A percentile compares a stretch with the other conserved stretches of the same genome.
These are phyloP conservation scores for Rhinella marina DNA, from an alignment of 2,797 vertebrate species.

Conservation along the genomic window DNA sequence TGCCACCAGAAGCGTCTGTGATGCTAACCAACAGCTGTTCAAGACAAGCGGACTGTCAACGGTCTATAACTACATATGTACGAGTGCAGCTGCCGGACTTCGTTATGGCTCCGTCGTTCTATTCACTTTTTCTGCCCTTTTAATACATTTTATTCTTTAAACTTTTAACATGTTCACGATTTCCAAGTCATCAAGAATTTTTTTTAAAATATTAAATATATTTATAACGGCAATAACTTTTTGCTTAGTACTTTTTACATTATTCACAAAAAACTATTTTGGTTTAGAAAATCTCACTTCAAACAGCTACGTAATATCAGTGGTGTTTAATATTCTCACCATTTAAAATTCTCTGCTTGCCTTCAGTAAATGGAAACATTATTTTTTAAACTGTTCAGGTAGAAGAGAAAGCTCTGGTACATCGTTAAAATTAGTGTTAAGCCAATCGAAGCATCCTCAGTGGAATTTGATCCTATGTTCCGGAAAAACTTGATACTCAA, in stretches of 20 bases:
- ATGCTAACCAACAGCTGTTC: neutral
- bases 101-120: neutral
- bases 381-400: too few relatives aligned
- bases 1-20: slow-evolving; percentile 34
- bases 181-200: too few relatives aligned
- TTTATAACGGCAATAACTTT: neutral
- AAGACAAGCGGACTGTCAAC: neutral
- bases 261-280: neutral
- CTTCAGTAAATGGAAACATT: too few relatives aligned
- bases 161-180: neutral
- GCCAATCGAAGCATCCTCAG: too few relatives aligned
- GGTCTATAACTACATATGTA: neutral
- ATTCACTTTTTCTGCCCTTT: neutral
- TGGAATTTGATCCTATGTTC: too few relatives aligned
- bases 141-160: neutral
- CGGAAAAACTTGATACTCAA: too few relatives aligned
- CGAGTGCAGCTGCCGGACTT: neutral
- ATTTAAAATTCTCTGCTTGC: too few relatives aligned
- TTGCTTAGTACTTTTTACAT: neutral
- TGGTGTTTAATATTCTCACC: too few relatives aligned
- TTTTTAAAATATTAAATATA: neutral
- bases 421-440: too few relatives aligned
- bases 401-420: too few relatives aligned
- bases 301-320: too few relatives aligned
- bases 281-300: neutral